phyloP scores from a whole-genome alignment of 2,113 vertebrate genomes.

The Misgurnus mizolepis region DNA sequence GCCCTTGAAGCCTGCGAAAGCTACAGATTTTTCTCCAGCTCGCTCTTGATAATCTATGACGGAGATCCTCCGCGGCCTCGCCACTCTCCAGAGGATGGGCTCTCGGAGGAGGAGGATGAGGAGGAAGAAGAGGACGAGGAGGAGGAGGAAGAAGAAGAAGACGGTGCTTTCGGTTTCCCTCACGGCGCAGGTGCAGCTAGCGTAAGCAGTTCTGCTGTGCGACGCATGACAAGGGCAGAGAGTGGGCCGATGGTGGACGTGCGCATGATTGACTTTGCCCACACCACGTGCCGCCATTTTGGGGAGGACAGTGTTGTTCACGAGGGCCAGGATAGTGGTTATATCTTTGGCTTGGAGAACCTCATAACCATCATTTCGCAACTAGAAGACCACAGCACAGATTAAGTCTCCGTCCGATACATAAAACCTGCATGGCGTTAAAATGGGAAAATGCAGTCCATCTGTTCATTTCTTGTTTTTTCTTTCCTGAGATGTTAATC shows the following conservation, averaged over 20 bases:
- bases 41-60: constrained; percentile 96
- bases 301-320: constrained; percentile 96
- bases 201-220: constrained; percentile 35
- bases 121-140: constrained; percentile 84
- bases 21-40: constrained; percentile 98
- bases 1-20: constrained; percentile 93
- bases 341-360: constrained; percentile 98
- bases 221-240: constrained; percentile 51
- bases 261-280: constrained; percentile 99
- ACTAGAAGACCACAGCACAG: constrained; percentile 92
- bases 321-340: constrained; percentile 95
- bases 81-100: constrained; percentile 54
- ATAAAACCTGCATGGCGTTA: not conserved
- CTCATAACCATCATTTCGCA: constrained; percentile 97
- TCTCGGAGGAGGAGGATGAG: constrained; percentile 71
- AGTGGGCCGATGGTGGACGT: constrained; percentile 85
- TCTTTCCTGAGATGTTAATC: not conserved
- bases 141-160: constrained; percentile 70
- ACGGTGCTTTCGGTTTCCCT: constrained; percentile 64
- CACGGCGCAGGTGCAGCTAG: constrained; percentile 29
- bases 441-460: constrained; percentile 76
- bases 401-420: constrained; percentile 70
- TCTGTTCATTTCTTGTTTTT: constrained; percentile 14
- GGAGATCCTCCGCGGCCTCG: constrained; percentile 84
- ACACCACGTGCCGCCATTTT: constrained; percentile 95